Evolutionary conservation across 2,113 vertebrate species (phyloP).

Genomic region (Hydropotes inermis): DNA sequence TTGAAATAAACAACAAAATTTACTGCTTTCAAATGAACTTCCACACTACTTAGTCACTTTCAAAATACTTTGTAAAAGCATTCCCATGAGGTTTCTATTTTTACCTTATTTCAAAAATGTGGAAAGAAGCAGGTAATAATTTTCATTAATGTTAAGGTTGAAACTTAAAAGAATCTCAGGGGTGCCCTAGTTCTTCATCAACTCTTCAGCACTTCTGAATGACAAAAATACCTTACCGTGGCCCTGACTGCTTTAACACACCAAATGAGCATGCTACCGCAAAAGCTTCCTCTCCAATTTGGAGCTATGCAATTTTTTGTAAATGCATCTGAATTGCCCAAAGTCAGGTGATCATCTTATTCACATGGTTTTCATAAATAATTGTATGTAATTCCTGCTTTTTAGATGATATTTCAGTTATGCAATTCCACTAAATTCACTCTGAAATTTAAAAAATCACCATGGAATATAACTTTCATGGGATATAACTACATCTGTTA

Average conservation of each 20-base stretch:
- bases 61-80: neutral
- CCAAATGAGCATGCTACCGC: neutral
- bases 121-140: neutral
- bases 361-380: neutral
- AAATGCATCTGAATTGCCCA: conserved; percentile 21
- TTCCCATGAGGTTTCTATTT: neutral
- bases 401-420: conserved; percentile 71
- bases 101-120: neutral
- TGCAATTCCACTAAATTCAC: conserved; percentile 68
- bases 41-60: neutral
- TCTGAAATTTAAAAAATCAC: conserved; percentile 63
- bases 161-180: neutral
- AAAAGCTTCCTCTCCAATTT: conserved; percentile 3
- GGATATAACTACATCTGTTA: conserved; percentile 57
- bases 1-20: neutral
- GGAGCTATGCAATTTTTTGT: neutral
- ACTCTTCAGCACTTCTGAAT: neutral
- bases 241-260: neutral
- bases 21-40: neutral
- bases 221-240: neutral
- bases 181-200: neutral
- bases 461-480: too few species aligned
- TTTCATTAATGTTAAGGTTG: neutral
- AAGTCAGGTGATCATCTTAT: conserved; percentile 16
- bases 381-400: conserved; percentile 56